phyloP scores from a whole-genome alignment of 1,140 invertebrate genomes.

The Drosophila lowei region DNA sequence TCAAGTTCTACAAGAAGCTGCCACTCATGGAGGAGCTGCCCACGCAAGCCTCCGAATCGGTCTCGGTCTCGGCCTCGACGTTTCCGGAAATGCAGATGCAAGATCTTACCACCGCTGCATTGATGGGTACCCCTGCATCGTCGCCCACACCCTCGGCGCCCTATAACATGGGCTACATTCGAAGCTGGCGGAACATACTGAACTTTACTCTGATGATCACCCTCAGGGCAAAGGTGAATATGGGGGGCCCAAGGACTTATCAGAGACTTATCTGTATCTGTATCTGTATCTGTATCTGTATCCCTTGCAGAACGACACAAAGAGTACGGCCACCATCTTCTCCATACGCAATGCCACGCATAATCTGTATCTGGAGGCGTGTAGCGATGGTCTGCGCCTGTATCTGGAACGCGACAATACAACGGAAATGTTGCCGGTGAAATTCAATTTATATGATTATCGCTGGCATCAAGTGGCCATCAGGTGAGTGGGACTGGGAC shows the following conservation, averaged over 20 bases:
- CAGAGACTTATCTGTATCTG: background rate
- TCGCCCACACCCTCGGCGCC: slow-evolving; percentile 61
- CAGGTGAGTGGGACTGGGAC: slow-evolving; percentile 55
- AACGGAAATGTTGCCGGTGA: slow-evolving; percentile 82
- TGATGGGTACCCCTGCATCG: slow-evolving; percentile 14
- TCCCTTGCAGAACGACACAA: slow-evolving; percentile 69
- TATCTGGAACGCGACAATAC: slow-evolving; percentile 80
- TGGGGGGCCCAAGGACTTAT: background rate
- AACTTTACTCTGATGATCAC: slow-evolving; percentile 82
- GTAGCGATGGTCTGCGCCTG: slow-evolving; percentile 74
- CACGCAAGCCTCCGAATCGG: slow-evolving; percentile 26
- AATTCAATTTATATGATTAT: slow-evolving; percentile 83
- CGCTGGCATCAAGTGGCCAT: slow-evolving; percentile 83
- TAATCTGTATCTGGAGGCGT: slow-evolving; percentile 81
- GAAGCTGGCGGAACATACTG: slow-evolving; percentile 71
- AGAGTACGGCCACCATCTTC: slow-evolving; percentile 73
- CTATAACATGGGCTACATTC: slow-evolving; percentile 74
- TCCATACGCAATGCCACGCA: slow-evolving; percentile 79
- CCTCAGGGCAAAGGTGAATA: slow-evolving; percentile 69
- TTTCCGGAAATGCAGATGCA: slow-evolving; percentile 27
- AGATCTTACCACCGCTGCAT: slow-evolving; percentile 28
- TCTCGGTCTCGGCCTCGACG: background rate
- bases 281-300: background rate
- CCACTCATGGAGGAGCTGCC: slow-evolving; percentile 45
- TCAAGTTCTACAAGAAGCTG: slow-evolving; percentile 81